These are phyloP conservation scores for Eubasilissa regina DNA, from an alignment of 1,140 invertebrate genomes.

Conservation along the genomic window DNA sequence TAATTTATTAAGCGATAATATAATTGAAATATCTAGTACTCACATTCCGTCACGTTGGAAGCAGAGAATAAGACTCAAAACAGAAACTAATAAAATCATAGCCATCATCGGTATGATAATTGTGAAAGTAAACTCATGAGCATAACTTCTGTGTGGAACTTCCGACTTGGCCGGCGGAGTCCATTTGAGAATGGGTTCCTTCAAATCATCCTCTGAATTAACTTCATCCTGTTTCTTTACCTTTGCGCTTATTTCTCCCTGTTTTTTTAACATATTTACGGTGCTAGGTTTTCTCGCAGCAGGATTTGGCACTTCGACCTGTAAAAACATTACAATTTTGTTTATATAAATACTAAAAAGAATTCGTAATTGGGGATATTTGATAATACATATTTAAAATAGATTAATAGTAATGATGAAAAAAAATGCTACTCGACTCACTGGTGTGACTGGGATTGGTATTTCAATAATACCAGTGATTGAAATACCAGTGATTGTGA, in stretches of 20 bases:
- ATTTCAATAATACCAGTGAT: too few species aligned
- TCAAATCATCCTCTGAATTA: neutral
- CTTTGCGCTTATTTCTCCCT: neutral
- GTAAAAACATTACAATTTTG: neutral
- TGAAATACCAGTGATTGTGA: too few species aligned
- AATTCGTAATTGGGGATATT: too few species aligned
- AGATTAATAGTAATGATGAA: too few species aligned
- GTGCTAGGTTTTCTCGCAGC: neutral
- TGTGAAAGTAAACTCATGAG: conserved; percentile 80
- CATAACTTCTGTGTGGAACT: conserved; percentile 81
- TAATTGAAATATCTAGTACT: conserved; percentile 69
- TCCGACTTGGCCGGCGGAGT: conserved; percentile 72
- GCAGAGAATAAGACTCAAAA: conserved; percentile 83
- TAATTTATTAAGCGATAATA: too few species aligned
- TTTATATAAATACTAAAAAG: too few species aligned
- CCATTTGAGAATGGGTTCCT: conserved; percentile 66
- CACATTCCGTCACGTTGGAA: conserved; percentile 85
- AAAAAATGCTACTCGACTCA: too few species aligned
- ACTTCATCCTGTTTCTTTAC: neutral
- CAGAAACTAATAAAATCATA: conserved; percentile 77
- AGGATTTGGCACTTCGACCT: conserved; percentile 20
- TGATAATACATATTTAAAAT: too few species aligned
- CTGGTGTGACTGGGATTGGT: too few species aligned
- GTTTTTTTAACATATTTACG: neutral
- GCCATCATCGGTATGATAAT: conserved; percentile 81